Evolutionary conservation across 1,140 invertebrate genomes (phyloP).

Genomic region (Hetaerina americana): DNA sequence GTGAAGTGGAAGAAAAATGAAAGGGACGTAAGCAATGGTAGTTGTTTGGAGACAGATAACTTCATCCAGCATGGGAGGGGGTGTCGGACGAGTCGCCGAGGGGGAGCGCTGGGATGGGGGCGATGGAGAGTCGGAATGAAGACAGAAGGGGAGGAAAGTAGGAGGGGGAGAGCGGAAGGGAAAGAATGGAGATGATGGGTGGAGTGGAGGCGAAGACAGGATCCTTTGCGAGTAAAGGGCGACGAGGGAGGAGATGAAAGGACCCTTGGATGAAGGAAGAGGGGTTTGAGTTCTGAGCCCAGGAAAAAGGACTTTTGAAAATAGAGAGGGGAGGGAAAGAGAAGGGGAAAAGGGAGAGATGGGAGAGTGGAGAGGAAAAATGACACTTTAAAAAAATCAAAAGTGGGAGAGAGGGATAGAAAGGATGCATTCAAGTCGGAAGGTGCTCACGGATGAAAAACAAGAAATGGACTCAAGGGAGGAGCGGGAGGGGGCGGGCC

Average conservation of each 20-base stretch:
- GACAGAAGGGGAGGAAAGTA: too few species aligned
- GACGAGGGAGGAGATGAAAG: not conserved
- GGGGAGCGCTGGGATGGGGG: too few species aligned
- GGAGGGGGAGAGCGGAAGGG: too few species aligned
- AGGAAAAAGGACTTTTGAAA: not conserved
- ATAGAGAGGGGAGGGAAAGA: not conserved
- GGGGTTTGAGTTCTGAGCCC: not conserved
- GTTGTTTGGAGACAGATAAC: not conserved
- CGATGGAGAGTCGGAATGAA: too few species aligned
- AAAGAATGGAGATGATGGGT: too few species aligned
- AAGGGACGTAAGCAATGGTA: not conserved
- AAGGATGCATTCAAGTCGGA: not conserved
- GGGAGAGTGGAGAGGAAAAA: not conserved
- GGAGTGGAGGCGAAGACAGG: too few species aligned
- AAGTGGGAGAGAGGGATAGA: not conserved
- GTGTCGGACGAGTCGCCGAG: too few species aligned
- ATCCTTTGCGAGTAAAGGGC: too few species aligned
- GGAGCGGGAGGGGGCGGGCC: too few species aligned
- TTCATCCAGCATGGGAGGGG: not conserved
- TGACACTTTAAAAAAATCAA: not conserved
- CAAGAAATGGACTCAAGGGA: not conserved
- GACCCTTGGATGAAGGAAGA: not conserved
- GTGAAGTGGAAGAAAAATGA: not conserved
- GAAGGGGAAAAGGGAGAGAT: not conserved
- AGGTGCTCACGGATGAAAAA: not conserved